phyloP scores from a whole-genome alignment of 2,888 invertebrate genomes.

The Julus scanicus region DNA sequence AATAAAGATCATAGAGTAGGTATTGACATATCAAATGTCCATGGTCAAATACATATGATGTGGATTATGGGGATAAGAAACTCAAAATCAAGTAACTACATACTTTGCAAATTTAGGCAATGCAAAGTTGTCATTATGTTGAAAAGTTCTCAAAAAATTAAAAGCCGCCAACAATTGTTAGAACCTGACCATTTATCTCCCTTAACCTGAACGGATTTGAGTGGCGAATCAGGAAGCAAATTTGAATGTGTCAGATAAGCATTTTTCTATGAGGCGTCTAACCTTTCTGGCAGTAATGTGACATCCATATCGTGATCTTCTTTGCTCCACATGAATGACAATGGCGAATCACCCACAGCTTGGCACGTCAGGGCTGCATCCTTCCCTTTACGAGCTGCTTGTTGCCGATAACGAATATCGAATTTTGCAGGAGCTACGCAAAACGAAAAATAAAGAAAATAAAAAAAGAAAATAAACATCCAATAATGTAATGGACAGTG shows the following conservation, averaged over 20 bases:
- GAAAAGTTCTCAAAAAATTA: not conserved
- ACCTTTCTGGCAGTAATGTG: conserved; percentile 46
- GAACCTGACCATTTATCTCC: not conserved
- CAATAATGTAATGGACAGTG: conserved; percentile 41
- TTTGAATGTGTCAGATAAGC: conserved; percentile 26
- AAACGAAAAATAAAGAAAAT: conserved; percentile 42
- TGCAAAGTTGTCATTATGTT: not conserved
- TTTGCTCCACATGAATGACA: conserved; percentile 56
- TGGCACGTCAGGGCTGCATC: conserved; percentile 58
- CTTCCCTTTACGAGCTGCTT: conserved; percentile 57
- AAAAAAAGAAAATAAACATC: conserved; percentile 46
- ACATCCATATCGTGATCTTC: conserved; percentile 56
- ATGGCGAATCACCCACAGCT: conserved; percentile 57
- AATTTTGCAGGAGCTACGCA: conserved; percentile 58
- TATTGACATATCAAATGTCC: too few species aligned
- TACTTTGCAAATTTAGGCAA: too few species aligned
- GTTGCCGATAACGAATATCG: conserved; percentile 58
- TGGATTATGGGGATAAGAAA: too few species aligned
- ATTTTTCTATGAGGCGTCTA: not conserved
- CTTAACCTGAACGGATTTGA: not conserved
- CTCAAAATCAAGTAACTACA: too few species aligned
- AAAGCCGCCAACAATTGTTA: not conserved
- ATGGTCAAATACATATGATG: too few species aligned
- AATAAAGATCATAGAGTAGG: too few species aligned
- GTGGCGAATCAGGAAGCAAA: conserved; percentile 4